Evolutionary conservation across 2,113 vertebrate genomes (phyloP).

Genomic region (Nerophis lumbriciformis): DNA sequence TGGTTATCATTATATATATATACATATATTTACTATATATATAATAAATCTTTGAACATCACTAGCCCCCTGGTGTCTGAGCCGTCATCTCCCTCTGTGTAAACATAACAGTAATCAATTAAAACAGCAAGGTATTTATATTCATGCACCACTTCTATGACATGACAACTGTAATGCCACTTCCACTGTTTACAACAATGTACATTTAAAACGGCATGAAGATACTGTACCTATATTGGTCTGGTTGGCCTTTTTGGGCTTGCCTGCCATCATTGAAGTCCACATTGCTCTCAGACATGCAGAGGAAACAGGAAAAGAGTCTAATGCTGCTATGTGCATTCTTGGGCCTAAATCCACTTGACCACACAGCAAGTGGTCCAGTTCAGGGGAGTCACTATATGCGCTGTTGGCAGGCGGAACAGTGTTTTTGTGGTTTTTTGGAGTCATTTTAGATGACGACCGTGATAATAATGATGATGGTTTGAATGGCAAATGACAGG

Average conservation of each 20-base stretch:
- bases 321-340: slow-evolving; percentile 60
- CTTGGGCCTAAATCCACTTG: slow-evolving; percentile 64
- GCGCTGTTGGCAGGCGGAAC: slow-evolving; percentile 52
- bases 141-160: background rate
- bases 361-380: slow-evolving; percentile 68
- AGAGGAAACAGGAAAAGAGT: slow-evolving; percentile 69
- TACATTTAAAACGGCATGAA: slow-evolving; percentile 10
- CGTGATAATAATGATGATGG: background rate
- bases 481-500: too few relatives aligned
- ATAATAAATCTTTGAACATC: too few relatives aligned
- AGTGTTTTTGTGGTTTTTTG: slow-evolving; percentile 55
- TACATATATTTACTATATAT: too few relatives aligned
- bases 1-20: too few relatives aligned
- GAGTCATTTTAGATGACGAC: slow-evolving; percentile 5
- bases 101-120: too few relatives aligned
- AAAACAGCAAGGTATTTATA: too few relatives aligned
- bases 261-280: slow-evolving; percentile 39
- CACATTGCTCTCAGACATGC: slow-evolving; percentile 58
- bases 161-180: slow-evolving; percentile 1
- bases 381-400: slow-evolving; percentile 67
- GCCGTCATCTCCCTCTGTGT: too few relatives aligned
- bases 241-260: slow-evolving; percentile 30
- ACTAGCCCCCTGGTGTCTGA: too few relatives aligned
- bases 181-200: slow-evolving; percentile 8
- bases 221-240: slow-evolving; percentile 29